phyloP scores from a whole-genome alignment of 1,140 invertebrate species.

The Cyrtorhinus lividipennis region DNA sequence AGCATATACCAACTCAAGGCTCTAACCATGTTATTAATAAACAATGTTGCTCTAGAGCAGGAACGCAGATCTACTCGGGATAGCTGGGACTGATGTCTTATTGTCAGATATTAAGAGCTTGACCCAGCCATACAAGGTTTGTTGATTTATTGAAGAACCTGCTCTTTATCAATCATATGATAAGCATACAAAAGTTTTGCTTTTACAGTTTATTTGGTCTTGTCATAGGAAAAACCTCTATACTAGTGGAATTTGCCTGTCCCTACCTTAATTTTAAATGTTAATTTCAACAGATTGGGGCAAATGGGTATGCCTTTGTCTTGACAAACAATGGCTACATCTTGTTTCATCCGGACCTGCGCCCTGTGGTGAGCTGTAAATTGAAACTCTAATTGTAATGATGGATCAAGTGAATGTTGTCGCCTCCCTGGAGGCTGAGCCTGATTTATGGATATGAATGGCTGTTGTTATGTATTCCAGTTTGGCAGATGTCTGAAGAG shows the following conservation, averaged over 20 bases:
- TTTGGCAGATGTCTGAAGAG: slow-evolving; percentile 58
- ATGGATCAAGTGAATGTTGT: too few species aligned
- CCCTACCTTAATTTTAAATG: too few species aligned
- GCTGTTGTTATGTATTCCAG: too few species aligned
- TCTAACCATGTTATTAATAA: too few species aligned
- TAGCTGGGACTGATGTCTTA: slow-evolving; percentile 87
- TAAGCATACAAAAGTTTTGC: background rate
- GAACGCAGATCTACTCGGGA: slow-evolving; percentile 68
- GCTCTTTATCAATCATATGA: background rate
- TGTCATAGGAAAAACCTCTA: slow-evolving; percentile 8
- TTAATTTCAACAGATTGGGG: slow-evolving; percentile 73
- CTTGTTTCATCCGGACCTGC: slow-evolving; percentile 58
- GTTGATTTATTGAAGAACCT: background rate
- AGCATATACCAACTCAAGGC: too few species aligned
- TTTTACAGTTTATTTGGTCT: background rate
- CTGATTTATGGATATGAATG: background rate
- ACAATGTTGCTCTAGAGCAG: too few species aligned
- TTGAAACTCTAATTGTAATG: background rate
- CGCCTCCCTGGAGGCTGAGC: too few species aligned
- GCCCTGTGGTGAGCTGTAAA: slow-evolving; percentile 46
- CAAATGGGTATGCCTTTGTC: slow-evolving; percentile 89
- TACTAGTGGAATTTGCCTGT: too few species aligned
- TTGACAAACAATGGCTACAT: slow-evolving; percentile 95
- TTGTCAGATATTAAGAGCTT: slow-evolving; percentile 75
- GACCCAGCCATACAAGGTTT: slow-evolving; percentile 61